Percentiles rank a stretch among this genome's conserved stretches.
Conservation (phyloP, 2,113 vertebrate genomes). For the Zosterops japonicus region DNA sequence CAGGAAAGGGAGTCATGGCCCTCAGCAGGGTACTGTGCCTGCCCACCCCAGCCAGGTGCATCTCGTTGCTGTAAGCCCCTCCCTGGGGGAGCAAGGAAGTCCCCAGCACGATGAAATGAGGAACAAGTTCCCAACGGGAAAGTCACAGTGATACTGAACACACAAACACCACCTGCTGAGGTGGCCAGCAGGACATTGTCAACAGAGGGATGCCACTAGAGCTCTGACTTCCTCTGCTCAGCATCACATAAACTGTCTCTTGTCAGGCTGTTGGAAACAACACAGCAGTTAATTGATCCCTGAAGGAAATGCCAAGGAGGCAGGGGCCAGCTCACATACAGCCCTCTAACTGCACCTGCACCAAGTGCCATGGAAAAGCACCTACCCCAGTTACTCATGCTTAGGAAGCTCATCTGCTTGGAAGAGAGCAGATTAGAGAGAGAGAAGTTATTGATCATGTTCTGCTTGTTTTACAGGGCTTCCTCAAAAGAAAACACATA, state of each 20-base stretch:
- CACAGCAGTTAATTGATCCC: accelerated
- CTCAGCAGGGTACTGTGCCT: background rate
- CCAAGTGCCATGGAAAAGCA: accelerated
- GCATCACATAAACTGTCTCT: accelerated
- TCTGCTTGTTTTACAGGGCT: background rate
- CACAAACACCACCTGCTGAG: accelerated
- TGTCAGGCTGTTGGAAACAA: background rate
- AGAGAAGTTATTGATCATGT: accelerated
- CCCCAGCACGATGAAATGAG: accelerated
- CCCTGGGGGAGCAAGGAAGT: background rate
- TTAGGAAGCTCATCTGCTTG: accelerated
- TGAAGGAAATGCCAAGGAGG: background rate
- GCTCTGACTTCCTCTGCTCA: background rate
- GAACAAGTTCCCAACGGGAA: background rate
- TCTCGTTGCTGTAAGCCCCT: accelerated
- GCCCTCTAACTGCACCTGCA: background rate
- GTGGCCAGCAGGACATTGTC: background rate
- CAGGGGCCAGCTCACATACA: background rate
- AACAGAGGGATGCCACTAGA: background rate
- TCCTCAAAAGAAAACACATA: background rate
- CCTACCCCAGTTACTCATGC: accelerated
- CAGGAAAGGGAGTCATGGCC: accelerated
- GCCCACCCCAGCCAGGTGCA: background rate
- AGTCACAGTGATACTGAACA: accelerated
- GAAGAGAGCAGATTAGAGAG: no score